Conservation (phyloP, 2,113 vertebrate genomes). For the Phylloscopus trochiloides region DNA sequence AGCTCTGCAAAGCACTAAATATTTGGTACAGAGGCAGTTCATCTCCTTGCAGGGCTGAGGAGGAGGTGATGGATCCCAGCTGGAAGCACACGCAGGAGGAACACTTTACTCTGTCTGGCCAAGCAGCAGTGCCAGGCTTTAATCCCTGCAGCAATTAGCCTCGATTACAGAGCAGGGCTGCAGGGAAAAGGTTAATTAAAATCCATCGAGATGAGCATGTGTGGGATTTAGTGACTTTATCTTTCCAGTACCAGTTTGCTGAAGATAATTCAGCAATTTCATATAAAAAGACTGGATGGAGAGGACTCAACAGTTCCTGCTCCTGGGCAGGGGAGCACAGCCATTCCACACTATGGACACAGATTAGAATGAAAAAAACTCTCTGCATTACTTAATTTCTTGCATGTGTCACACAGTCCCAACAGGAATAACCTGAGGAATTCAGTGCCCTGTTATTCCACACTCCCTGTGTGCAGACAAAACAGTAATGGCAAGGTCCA, state of each 20-base stretch:
- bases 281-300: neutral
- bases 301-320: fast-evolving
- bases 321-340: neutral
- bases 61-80: conserved; percentile 52
- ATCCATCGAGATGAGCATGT: neutral
- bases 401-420: fast-evolving
- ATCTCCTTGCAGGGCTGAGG: conserved; percentile 26
- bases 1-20: neutral
- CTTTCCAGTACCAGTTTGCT: neutral
- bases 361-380: neutral
- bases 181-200: conserved; percentile 45
- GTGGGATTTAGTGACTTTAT: conserved; percentile 36
- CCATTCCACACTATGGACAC: neutral
- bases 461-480: neutral
- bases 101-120: fast-evolving
- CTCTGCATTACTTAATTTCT: neutral
- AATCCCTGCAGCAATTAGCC: conserved; percentile 34
- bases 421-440: neutral
- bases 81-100: conserved; percentile 1
- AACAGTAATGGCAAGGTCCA: neutral
- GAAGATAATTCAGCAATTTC: conserved; percentile 4
- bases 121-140: neutral
- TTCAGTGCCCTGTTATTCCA: fast-evolving
- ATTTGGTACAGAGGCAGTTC: neutral
- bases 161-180: conserved; percentile 19